phyloP scores from a whole-genome alignment of 2,797 vertebrate species.

The Hypotaenidia philippensis region DNA sequence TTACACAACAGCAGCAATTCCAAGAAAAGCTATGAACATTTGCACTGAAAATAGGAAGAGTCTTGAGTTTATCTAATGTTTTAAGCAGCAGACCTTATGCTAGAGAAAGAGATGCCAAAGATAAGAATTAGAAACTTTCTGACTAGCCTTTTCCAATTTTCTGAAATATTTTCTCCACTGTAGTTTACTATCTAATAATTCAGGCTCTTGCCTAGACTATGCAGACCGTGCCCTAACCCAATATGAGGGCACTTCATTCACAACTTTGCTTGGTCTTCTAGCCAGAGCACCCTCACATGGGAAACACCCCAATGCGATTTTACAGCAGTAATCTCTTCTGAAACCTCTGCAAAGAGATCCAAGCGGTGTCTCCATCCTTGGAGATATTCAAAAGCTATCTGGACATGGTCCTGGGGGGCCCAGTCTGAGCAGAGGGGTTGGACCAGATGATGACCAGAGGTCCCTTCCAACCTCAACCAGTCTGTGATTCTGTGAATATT shows the following conservation, averaged over 20 bases:
- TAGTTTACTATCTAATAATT: neutral
- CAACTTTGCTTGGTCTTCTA: neutral
- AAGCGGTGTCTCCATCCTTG: neutral
- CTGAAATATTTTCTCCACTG: neutral
- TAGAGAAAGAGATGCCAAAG: neutral
- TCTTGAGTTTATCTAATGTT: neutral
- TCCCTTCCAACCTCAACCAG: neutral
- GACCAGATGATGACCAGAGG: neutral
- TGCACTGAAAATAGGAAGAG: neutral
- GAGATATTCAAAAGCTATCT: too few relatives aligned
- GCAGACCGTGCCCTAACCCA: neutral
- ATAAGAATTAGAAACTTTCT: neutral
- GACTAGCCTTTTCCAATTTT: neutral
- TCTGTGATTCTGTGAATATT: neutral
- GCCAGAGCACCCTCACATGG: neutral
- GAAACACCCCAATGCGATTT: neutral
- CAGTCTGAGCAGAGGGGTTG: too few relatives aligned
- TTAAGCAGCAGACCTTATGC: constrained; percentile 3
- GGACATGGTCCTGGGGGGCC: neutral
- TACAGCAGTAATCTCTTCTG: neutral
- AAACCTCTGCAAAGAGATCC: neutral
- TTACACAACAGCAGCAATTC: neutral
- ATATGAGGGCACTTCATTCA: neutral
- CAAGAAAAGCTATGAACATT: constrained; percentile 18
- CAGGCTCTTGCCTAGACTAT: neutral